phyloP scores from a whole-genome alignment of 1,140 invertebrate genomes.

The Drosophila arawakana region DNA sequence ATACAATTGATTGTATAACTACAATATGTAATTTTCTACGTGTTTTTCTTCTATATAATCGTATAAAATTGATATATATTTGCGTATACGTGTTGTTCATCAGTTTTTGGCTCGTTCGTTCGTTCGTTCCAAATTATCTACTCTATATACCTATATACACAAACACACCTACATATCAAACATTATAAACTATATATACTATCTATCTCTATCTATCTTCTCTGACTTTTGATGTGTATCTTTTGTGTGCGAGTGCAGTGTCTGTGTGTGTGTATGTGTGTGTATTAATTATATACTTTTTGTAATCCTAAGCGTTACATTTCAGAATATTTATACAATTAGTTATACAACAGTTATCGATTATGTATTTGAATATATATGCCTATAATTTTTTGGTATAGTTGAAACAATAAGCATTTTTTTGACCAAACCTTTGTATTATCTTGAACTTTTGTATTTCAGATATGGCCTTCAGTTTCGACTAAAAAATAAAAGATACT shows the following conservation, averaged over 20 bases:
- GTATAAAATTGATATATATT: conserved; percentile 52
- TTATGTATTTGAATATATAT: conserved; percentile 12
- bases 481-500: conserved; percentile 57
- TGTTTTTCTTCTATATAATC: conserved; percentile 62
- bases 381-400: too few relatives aligned
- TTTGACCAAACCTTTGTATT: conserved; percentile 64
- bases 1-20: conserved; percentile 32
- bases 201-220: conserved; percentile 40
- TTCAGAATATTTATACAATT: conserved; percentile 15
- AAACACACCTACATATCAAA: conserved; percentile 24
- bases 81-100: conserved; percentile 72
- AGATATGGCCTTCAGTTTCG: conserved; percentile 85
- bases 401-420: conserved; percentile 33
- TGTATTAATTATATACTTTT: conserved; percentile 38
- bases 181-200: conserved; percentile 21
- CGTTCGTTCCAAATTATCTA: conserved; percentile 58
- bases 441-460: conserved; percentile 83
- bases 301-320: conserved; percentile 38
- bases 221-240: conserved; percentile 34
- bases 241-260: conserved; percentile 21
- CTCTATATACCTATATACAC: conserved; percentile 15
- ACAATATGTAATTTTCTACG: conserved; percentile 76
- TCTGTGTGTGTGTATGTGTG: conserved; percentile 52
- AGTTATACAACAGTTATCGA: conserved; percentile 11
- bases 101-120: conserved; percentile 79